Evolutionary conservation across 1,140 invertebrate genomes (phyloP).

Genomic region (Drosophila aff.): DNA sequence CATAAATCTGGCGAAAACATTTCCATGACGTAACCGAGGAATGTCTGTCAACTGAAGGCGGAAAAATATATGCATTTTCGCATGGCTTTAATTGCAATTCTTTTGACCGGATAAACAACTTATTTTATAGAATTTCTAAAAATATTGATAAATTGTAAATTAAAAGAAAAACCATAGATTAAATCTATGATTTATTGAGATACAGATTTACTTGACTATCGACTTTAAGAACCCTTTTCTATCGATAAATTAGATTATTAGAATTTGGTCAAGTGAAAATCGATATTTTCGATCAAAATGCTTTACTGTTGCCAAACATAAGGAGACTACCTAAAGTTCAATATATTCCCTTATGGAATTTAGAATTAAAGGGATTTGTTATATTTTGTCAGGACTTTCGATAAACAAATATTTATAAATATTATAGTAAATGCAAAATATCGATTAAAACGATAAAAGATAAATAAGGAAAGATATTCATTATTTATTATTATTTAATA

Average conservation of each 20-base stretch:
- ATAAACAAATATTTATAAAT: too few relatives aligned
- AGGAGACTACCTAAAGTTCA: too few relatives aligned
- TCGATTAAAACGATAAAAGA: too few relatives aligned
- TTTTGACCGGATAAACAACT: slow-evolving; percentile 1
- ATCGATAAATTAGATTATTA: not conserved
- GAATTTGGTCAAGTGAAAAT: not conserved
- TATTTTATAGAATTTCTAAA: not conserved
- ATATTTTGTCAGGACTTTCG: too few relatives aligned
- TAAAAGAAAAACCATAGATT: not conserved
- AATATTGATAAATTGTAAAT: not conserved
- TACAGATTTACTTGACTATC: too few relatives aligned
- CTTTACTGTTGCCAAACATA: too few relatives aligned
- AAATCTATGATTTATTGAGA: too few relatives aligned
- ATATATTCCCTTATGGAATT: too few relatives aligned
- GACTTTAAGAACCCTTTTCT: not conserved
- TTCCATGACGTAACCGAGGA: slow-evolving; percentile 57
- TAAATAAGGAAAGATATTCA: too few relatives aligned
- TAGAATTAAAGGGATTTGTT: too few relatives aligned
- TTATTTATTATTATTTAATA: not conserved
- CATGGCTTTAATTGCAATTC: slow-evolving; percentile 20
- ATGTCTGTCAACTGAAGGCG: slow-evolving; percentile 47
- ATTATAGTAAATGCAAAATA: not conserved
- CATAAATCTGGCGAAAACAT: slow-evolving; percentile 65
- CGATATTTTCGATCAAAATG: too few relatives aligned
- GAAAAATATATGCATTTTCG: slow-evolving; percentile 32